A percentile compares a stretch with the other conserved stretches of the same genome.
Evolutionary conservation across 2,797 vertebrate species (phyloP).

Genomic region (Ambastaia sidthimunki): DNA sequence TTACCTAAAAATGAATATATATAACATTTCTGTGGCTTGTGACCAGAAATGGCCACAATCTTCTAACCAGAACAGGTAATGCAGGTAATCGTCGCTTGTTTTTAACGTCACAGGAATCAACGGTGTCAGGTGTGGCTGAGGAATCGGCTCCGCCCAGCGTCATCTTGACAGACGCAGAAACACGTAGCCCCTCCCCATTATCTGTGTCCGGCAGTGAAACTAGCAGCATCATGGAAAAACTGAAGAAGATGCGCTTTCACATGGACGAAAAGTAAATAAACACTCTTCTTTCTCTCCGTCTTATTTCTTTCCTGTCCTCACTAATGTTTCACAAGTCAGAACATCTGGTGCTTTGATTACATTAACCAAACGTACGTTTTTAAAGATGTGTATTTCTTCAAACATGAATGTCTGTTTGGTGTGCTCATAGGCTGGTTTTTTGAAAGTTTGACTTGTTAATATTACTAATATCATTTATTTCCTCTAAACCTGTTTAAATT

Average conservation of each 20-base stretch:
- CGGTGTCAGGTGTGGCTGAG: conserved; percentile 77
- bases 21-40: not conserved
- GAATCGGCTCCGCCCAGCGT: conserved; percentile 74
- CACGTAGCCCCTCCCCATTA: conserved; percentile 87
- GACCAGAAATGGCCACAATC: not conserved
- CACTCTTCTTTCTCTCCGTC: not conserved
- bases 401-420: not conserved
- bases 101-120: not conserved
- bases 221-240: conserved; percentile 98
- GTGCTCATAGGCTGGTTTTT: not conserved
- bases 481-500: not conserved
- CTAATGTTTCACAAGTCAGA: not conserved
- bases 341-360: not conserved
- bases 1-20: too few relatives aligned
- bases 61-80: not conserved
- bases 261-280: conserved; percentile 85
- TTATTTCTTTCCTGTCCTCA: not conserved
- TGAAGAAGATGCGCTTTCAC: conserved; percentile 97
- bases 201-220: conserved; percentile 96
- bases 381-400: too few relatives aligned
- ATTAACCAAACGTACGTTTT: not conserved
- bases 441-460: conserved; percentile 12
- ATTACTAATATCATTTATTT: conserved; percentile 8
- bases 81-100: not conserved
- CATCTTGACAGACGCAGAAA: conserved; percentile 77